Evolutionary conservation across 1,140 invertebrate genomes (phyloP).

Genomic region (Paraescarpia echinospica): DNA sequence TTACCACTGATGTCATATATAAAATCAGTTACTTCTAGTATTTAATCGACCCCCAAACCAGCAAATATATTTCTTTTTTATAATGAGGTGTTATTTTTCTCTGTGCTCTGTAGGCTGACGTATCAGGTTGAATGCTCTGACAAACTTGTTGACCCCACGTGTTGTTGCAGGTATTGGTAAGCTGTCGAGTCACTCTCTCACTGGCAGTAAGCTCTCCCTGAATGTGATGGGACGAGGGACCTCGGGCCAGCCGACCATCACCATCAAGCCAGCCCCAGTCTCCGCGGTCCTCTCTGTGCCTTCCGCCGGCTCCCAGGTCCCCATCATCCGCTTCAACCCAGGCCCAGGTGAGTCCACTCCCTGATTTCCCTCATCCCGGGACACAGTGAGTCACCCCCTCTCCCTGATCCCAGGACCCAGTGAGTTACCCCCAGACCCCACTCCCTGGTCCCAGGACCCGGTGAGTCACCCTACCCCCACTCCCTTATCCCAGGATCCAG

Average conservation of each 20-base stretch:
- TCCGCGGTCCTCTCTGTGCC: not conserved
- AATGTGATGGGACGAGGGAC: not conserved
- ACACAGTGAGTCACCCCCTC: no score
- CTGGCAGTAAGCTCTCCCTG: not conserved
- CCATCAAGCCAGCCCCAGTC: not conserved
- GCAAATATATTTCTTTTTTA: not conserved
- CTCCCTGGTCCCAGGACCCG: no score
- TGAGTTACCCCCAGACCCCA: no score
- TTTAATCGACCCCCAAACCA: not conserved
- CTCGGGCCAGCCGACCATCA: not conserved
- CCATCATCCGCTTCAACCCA: not conserved
- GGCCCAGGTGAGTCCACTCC: not conserved
- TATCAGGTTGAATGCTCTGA: not conserved
- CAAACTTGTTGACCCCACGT: not conserved
- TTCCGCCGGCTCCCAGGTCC: not conserved
- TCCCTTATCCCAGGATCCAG: no score
- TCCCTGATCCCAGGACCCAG: no score
- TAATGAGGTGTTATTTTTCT: not conserved
- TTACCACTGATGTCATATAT: no score
- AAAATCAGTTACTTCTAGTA: not conserved
- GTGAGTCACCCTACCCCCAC: no score
- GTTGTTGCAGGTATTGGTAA: not conserved
- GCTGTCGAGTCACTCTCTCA: not conserved
- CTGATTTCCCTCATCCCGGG: no score
- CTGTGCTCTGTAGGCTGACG: not conserved